phyloP scores from a whole-genome alignment of 1,140 invertebrate genomes.

The Acromyrmex heyeri region DNA sequence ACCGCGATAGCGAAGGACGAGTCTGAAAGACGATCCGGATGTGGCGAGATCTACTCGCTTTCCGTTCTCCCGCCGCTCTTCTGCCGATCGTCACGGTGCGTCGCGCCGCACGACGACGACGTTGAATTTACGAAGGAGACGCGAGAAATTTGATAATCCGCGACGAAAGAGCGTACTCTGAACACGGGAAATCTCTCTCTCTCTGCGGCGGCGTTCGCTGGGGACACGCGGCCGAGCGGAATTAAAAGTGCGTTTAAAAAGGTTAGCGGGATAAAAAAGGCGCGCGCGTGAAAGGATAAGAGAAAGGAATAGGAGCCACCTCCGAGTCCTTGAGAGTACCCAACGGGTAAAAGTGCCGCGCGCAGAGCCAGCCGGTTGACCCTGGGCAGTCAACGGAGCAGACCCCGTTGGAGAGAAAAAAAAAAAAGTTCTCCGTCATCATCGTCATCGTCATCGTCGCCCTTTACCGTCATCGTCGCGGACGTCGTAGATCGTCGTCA shows the following conservation, averaged over 20 bases:
- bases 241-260: constrained; percentile 83
- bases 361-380: constrained; percentile 85
- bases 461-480: constrained; percentile 13
- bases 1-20: constrained; percentile 54
- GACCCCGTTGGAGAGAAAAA: constrained; percentile 76
- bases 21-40: constrained; percentile 75
- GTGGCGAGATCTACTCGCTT: constrained; percentile 70
- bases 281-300: constrained; percentile 85
- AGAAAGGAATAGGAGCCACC: constrained; percentile 85
- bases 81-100: constrained; percentile 38
- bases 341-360: constrained; percentile 84
- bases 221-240: constrained; percentile 73
- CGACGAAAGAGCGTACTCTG: background rate
- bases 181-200: background rate
- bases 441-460: constrained; percentile 11
- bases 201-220: background rate
- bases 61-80: constrained; percentile 45
- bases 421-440: constrained; percentile 73
- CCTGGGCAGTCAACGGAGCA: constrained; percentile 80
- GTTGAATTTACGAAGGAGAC: background rate
- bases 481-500: constrained; percentile 5
- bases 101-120: background rate
- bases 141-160: constrained; percentile 8
- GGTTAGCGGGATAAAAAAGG: constrained; percentile 83
- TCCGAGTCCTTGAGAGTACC: constrained; percentile 85